phyloP scores from a whole-genome alignment of 2,888 invertebrate species.

The Lasioglossum oenotherae region DNA sequence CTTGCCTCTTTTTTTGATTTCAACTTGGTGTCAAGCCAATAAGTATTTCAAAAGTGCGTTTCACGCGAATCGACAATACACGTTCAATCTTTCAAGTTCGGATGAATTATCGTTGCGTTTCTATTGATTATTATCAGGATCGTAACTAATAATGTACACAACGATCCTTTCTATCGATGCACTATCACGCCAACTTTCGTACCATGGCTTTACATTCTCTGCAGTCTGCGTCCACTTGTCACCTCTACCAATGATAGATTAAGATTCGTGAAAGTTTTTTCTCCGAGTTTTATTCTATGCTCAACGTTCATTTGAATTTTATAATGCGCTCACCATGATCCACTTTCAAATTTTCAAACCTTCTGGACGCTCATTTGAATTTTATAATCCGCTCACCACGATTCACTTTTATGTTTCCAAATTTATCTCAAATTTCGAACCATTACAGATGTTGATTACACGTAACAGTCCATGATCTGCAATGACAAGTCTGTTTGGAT shows the following conservation, averaged over 20 bases:
- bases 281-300: neutral
- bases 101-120: slow-evolving; percentile 14
- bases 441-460: neutral
- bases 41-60: neutral
- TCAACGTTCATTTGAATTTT: neutral
- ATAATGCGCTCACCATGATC: neutral
- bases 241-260: slow-evolving; percentile 9
- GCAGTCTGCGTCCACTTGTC: slow-evolving; percentile 3
- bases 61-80: neutral
- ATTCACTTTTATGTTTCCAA: neutral
- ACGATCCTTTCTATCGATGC: slow-evolving; percentile 9
- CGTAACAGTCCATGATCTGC: neutral
- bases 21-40: neutral
- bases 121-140: slow-evolving; percentile 15
- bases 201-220: neutral
- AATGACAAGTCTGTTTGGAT: neutral
- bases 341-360: neutral
- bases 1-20: neutral
- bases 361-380: too few relatives aligned
- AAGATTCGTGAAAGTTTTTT: neutral
- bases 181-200: slow-evolving; percentile 7
- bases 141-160: neutral
- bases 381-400: too few relatives aligned
- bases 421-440: neutral
- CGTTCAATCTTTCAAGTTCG: neutral